phyloP scores from a whole-genome alignment of 2,888 invertebrate species.

The Mayetiola destructor region DNA sequence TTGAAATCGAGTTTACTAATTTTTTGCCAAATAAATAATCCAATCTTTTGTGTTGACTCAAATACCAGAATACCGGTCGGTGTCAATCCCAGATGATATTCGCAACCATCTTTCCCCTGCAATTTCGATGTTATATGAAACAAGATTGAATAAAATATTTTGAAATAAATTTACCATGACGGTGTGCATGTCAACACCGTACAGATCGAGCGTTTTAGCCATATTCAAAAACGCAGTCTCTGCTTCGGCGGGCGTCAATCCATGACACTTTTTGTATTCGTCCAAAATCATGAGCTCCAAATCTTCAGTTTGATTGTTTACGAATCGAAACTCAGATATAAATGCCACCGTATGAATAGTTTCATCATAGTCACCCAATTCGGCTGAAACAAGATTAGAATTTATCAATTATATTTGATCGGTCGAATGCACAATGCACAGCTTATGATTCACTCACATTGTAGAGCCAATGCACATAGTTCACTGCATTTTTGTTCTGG shows the following conservation, averaged over 20 bases:
- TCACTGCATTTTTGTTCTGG: constrained; percentile 63
- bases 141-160: constrained; percentile 7
- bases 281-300: constrained; percentile 90
- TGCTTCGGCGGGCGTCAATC: constrained; percentile 87
- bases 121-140: neutral
- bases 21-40: constrained; percentile 98
- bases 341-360: constrained; percentile 85
- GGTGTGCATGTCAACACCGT: constrained; percentile 97
- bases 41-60: constrained; percentile 92
- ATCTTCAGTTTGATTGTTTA: constrained; percentile 90
- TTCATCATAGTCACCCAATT: constrained; percentile 93
- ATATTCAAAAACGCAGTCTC: constrained; percentile 91
- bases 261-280: constrained; percentile 73
- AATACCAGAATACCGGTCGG: constrained; percentile 97
- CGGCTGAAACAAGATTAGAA: constrained; percentile 44
- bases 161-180: constrained; percentile 51
- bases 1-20: constrained; percentile 96
- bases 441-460: constrained; percentile 63
- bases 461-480: constrained; percentile 78
- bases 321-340: constrained; percentile 95
- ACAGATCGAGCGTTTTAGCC: constrained; percentile 96
- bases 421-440: neutral
- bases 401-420: neutral
- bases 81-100: constrained; percentile 90
- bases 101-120: constrained; percentile 89